Percentiles rank a stretch among this genome's conserved stretches.
Conservation (phyloP, 92 coral and sea anemone species). For the Bergia puertoricense region DNA sequence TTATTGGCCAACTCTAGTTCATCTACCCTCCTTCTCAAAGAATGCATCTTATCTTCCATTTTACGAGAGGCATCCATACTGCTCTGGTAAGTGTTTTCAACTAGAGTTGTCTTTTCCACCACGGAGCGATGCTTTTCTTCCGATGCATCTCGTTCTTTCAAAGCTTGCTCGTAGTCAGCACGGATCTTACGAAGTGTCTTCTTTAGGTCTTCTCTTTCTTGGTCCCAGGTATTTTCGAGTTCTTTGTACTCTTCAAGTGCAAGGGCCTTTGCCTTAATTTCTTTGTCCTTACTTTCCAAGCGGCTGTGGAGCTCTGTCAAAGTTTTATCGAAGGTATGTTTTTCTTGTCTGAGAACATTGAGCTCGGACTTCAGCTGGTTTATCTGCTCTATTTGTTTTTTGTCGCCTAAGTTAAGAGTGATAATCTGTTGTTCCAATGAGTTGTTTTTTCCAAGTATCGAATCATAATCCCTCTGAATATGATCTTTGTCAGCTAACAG, state of each 20-base stretch:
- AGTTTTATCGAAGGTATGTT: slow-evolving; percentile 59
- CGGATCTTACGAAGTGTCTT: slow-evolving; percentile 64
- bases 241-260: slow-evolving; percentile 63
- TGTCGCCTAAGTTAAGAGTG: slow-evolving; percentile 56
- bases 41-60: slow-evolving; percentile 67
- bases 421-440: slow-evolving; percentile 79
- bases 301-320: slow-evolving; percentile 67
- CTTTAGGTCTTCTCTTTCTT: slow-evolving; percentile 59
- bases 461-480: slow-evolving; percentile 77
- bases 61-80: slow-evolving; percentile 76
- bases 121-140: slow-evolving; percentile 66
- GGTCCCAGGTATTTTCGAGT: slow-evolving; percentile 54
- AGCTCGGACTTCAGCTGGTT: slow-evolving; percentile 75
- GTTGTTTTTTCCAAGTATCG: slow-evolving; percentile 59
- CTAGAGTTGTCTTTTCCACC: slow-evolving; percentile 61
- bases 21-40: slow-evolving; percentile 62
- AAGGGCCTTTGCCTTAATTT: slow-evolving; percentile 53
- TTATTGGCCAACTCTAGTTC: slow-evolving; percentile 66
- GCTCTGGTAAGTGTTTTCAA: slow-evolving; percentile 64
- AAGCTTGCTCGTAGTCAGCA: slow-evolving; percentile 57
- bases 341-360: slow-evolving; percentile 68
- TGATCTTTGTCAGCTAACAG: slow-evolving; percentile 69
- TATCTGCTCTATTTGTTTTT: slow-evolving; percentile 74
- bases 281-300: slow-evolving; percentile 61
- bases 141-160: slow-evolving; percentile 60